Conservation (phyloP, 30 jellyfish, hydroid and myxozoan genomes). For the Hydractinia echinata region DNA sequence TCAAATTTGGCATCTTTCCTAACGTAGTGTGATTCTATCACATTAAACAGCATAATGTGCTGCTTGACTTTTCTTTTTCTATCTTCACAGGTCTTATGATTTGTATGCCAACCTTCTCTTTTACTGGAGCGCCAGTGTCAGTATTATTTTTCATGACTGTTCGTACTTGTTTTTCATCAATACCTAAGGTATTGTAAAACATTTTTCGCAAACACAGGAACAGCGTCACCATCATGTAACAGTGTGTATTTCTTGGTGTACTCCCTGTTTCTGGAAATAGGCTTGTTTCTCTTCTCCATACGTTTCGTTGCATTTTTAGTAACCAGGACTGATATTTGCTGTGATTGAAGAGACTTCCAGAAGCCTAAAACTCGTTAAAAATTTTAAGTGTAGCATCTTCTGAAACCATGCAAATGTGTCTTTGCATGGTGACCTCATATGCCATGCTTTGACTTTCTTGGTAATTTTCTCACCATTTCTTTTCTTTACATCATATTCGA, state of each 20-base stretch:
- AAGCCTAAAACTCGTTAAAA: no score
- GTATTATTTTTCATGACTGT: background rate
- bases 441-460: background rate
- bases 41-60: background rate
- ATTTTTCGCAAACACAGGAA: background rate
- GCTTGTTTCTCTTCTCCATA: background rate
- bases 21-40: constrained; percentile 10
- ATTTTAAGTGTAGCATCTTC: no score
- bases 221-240: background rate
- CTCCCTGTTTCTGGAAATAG: background rate
- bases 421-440: background rate
- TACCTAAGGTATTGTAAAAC: background rate
- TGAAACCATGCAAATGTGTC: no score
- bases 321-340: background rate
- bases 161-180: background rate
- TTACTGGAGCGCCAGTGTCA: constrained; percentile 7
- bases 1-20: background rate
- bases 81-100: background rate
- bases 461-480: background rate
- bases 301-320: background rate
- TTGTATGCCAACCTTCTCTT: background rate
- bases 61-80: background rate
- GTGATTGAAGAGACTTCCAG: background rate
- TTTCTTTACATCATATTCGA: background rate
- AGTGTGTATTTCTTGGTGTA: background rate